A percentile compares a stretch with the other conserved stretches of the same genome.
phyloP scores from a whole-genome alignment of 2,888 invertebrate species.

The Eumacrocentrus americanus region DNA sequence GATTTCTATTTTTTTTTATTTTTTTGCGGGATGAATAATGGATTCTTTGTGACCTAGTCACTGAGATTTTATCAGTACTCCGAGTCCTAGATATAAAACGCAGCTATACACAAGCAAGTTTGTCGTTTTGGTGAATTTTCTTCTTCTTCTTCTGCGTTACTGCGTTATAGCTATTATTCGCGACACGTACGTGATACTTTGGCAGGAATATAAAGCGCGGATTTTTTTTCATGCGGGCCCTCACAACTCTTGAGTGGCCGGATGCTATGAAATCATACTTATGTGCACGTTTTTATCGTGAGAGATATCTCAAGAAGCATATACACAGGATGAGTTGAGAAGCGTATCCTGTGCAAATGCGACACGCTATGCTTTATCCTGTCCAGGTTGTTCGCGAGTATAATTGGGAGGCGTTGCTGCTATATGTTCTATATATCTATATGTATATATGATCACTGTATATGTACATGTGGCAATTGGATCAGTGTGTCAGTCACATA shows the following conservation, averaged over 20 bases:
- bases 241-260: constrained; percentile 1
- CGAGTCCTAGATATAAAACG: background rate
- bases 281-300: constrained; percentile 1
- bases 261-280: constrained; percentile 19
- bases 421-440: background rate
- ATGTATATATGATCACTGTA: background rate
- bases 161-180: background rate
- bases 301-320: background rate
- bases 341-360: constrained; percentile 9
- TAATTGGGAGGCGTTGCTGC: constrained; percentile 21
- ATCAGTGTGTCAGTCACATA: constrained; percentile 16
- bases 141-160: background rate
- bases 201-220: constrained; percentile 15
- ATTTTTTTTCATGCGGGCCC: constrained; percentile 16
- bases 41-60: background rate
- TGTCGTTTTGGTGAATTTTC: background rate
- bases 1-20: no score
- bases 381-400: background rate
- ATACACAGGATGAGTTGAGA: constrained; percentile 5
- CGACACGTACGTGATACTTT: constrained; percentile 2
- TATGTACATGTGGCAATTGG: constrained; percentile 18
- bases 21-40: background rate
- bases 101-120: background rate
- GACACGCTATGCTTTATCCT: constrained; percentile 15
- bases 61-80: background rate